Percentiles rank a stretch among this genome's conserved stretches.
Evolutionary conservation across 2,888 invertebrate species (phyloP).

Genomic region (Parnassius glacialis): DNA sequence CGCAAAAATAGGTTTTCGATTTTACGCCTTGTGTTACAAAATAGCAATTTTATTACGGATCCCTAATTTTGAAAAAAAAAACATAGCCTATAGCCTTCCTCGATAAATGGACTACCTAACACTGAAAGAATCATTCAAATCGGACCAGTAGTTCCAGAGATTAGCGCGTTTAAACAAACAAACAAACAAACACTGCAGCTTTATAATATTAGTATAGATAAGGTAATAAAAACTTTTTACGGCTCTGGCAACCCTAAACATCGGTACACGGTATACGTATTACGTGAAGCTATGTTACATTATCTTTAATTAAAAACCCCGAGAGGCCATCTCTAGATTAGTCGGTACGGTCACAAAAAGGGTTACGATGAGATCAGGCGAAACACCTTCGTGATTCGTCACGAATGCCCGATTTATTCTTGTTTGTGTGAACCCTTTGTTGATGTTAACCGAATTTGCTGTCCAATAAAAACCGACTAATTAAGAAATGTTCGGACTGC

Average conservation of each 20-base stretch:
- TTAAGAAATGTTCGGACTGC: slow-evolving; percentile 75
- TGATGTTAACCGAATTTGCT: slow-evolving; percentile 77
- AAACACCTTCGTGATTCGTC: slow-evolving; percentile 78
- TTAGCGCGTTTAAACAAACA: too few species aligned
- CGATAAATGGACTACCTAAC: too few species aligned
- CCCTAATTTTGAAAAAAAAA: too few species aligned
- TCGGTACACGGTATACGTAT: slow-evolving; percentile 40
- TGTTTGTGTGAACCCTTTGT: slow-evolving; percentile 76
- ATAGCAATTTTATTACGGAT: too few species aligned
- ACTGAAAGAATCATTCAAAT: too few species aligned
- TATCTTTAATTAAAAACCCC: slow-evolving; percentile 77
- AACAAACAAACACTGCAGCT: too few species aligned
- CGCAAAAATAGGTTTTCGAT: too few species aligned
- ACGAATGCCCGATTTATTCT: slow-evolving; percentile 76
- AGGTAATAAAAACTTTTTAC: neutral
- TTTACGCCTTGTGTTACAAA: too few species aligned
- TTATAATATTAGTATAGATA: too few species aligned
- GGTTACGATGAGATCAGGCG: slow-evolving; percentile 66
- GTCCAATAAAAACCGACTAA: slow-evolving; percentile 75
- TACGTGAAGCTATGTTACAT: slow-evolving; percentile 75
- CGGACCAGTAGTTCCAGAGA: too few species aligned
- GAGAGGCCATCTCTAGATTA: slow-evolving; percentile 74
- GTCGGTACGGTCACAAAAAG: slow-evolving; percentile 74
- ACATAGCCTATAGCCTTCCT: too few species aligned
- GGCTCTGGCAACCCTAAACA: slow-evolving; percentile 49